Evolutionary conservation across 2,888 invertebrate genomes (phyloP), one percentile per base, ranked within the genome.

Genomic region (Oligia strigilis): DNA sequence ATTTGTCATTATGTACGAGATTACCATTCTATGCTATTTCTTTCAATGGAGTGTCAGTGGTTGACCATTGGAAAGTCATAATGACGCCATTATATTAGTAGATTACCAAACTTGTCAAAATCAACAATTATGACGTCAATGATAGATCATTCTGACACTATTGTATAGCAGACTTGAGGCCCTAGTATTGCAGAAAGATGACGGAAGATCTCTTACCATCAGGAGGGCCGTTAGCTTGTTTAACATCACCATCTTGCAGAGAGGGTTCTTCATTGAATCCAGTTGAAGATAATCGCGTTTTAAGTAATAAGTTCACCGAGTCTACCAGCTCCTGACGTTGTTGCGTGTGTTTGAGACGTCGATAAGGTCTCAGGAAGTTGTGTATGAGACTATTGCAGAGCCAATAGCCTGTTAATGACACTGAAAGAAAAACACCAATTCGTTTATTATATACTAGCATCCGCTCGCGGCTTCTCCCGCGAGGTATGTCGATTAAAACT

Each of bases 351-450:
- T 49, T 75, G 8, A 76, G 76, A n/a, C 76, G 76, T n/a, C 46
- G 76, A 11, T 36, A 76, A 14, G 76, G 76, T n/a, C 76, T n/a
- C 6, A 76, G 9, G 46, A 76, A 76, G 9, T 46, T 46, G 14
- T 76, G 6, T 19, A 76, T 49, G 4, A 76, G 46, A 14, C 14
- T 76, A 3, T 62, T 76, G 60, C 76, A 76, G n/a, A 76, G 19
- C 60, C 76, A 60, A 9, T 76, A 76, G 5, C 76, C 36, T 1
- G n/a, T 49, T 36, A 76, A 14, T 5, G n/a, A 1, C 19, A 36
- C 76, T 76, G 36, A 14, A 75, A 58, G 11, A 2, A 23, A 23
- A 4, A 55, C 55, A 55, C 19, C 19, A 23, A 9, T 23, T 55
- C 3, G 23, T 55, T 55, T 19, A 19, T 6, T 55, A 19, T 9